A percentile compares a stretch with the other conserved stretches of the same genome.
phyloP scores from a whole-genome alignment of 2,797 vertebrate species.

The Enteromius viviparus region DNA sequence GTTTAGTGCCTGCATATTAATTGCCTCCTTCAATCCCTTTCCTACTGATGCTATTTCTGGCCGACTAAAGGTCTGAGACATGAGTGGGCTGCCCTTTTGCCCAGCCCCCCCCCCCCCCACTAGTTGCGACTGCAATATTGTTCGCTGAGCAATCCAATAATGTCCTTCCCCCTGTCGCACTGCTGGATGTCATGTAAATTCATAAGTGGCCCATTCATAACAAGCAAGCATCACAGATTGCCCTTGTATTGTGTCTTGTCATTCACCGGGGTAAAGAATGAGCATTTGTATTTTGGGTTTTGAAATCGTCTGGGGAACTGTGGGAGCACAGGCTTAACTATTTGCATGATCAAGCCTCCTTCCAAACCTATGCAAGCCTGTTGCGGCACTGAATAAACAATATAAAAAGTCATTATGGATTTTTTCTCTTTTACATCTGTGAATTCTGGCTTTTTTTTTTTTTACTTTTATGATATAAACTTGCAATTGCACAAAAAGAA shows the following conservation, averaged over 20 bases:
- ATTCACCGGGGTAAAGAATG: slow-evolving; percentile 29
- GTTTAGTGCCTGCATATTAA: slow-evolving; percentile 55
- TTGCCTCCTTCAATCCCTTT: slow-evolving; percentile 41
- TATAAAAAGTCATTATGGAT: too few species aligned
- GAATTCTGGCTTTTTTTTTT: too few species aligned
- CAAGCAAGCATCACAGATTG: slow-evolving; percentile 37
- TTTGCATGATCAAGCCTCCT: neutral
- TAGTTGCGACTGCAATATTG: slow-evolving; percentile 37
- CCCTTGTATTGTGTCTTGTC: slow-evolving; percentile 37
- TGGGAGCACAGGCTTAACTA: slow-evolving; percentile 13
- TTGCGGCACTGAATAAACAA: neutral
- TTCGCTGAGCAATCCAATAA: slow-evolving; percentile 53
- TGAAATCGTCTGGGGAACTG: neutral
- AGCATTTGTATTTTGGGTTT: slow-evolving; percentile 4
- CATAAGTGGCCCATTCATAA: slow-evolving; percentile 51
- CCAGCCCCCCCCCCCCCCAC: slow-evolving; percentile 32
- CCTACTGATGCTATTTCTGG: slow-evolving; percentile 49
- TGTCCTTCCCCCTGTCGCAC: slow-evolving; percentile 40
- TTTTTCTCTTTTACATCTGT: too few species aligned
- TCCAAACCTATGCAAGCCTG: neutral
- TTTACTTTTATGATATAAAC: too few species aligned
- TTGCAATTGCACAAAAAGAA: too few species aligned
- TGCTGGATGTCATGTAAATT: slow-evolving; percentile 56
- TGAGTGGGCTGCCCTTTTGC: slow-evolving; percentile 52
- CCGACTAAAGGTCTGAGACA: slow-evolving; percentile 50